A percentile compares a stretch with the other conserved stretches of the same genome.
phyloP scores from a whole-genome alignment of 2,113 vertebrate genomes.

The Clinocottus analis region DNA sequence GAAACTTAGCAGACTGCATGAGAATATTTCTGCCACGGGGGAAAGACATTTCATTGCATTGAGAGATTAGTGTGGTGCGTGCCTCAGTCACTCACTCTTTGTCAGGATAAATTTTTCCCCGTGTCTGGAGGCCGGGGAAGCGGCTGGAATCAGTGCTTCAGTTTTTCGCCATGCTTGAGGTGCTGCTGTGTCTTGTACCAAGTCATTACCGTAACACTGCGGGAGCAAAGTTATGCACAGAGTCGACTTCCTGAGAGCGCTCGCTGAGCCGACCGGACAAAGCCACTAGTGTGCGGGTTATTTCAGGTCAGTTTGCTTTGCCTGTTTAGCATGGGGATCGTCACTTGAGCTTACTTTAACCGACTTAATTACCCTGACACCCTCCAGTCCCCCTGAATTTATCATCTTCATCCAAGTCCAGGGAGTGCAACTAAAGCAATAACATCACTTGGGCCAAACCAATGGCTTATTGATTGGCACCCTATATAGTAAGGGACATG shows the following conservation, averaged over 20 bases:
- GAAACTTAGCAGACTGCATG: slow-evolving; percentile 56
- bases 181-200: slow-evolving; percentile 53
- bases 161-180: slow-evolving; percentile 33
- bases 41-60: slow-evolving; percentile 70
- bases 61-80: slow-evolving; percentile 65
- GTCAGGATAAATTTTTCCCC: slow-evolving; percentile 67
- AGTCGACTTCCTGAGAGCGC: slow-evolving; percentile 68
- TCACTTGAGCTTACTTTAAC: slow-evolving; percentile 80
- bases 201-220: slow-evolving; percentile 71
- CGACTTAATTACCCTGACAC: slow-evolving; percentile 84
- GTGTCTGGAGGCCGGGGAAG: slow-evolving; percentile 56
- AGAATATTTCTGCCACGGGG: slow-evolving; percentile 55
- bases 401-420: slow-evolving; percentile 77
- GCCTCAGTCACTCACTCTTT: slow-evolving; percentile 68
- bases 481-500: slow-evolving; percentile 60
- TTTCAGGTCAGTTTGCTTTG: slow-evolving; percentile 66
- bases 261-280: slow-evolving; percentile 62
- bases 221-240: slow-evolving; percentile 65
- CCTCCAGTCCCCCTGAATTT: slow-evolving; percentile 75
- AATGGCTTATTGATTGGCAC: slow-evolving; percentile 74
- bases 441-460: slow-evolving; percentile 74
- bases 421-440: slow-evolving; percentile 80
- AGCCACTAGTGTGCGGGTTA: slow-evolving; percentile 74
- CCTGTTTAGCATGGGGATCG: slow-evolving; percentile 75
- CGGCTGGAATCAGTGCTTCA: slow-evolving; percentile 50